Conservation (phyloP, 2,797 vertebrate species). For the Falco concolor region DNA sequence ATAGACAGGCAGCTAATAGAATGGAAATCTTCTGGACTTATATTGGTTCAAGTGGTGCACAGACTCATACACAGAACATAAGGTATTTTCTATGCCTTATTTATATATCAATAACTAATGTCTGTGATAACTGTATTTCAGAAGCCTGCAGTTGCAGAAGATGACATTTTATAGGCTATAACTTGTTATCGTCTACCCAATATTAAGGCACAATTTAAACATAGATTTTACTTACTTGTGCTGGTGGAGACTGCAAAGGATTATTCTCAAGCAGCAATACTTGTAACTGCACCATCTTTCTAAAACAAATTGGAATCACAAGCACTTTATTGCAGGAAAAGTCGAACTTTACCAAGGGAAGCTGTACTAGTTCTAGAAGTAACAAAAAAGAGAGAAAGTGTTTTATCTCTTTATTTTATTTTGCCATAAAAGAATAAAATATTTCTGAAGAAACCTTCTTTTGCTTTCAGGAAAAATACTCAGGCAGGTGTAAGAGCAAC, state of each 20-base stretch:
- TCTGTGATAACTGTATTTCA: neutral
- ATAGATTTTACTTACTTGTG: conserved; percentile 80
- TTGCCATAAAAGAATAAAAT: neutral
- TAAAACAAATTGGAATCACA: conserved; percentile 89
- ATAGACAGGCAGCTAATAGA: neutral
- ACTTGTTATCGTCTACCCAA: neutral
- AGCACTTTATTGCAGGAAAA: conserved; percentile 97
- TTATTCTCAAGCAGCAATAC: conserved; percentile 90
- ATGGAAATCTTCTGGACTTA: neutral
- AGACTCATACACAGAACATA: neutral
- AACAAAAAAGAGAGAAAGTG: conserved; percentile 10
- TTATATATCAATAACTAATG: neutral
- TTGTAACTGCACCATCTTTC: conserved; percentile 90
- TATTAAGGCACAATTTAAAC: neutral
- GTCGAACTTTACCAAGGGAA: conserved; percentile 94
- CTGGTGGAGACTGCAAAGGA: conserved; percentile 92
- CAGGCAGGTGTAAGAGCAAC: neutral
- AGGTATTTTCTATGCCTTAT: neutral
- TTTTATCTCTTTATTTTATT: neutral
- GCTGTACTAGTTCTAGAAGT: conserved; percentile 85
- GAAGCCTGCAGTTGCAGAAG: neutral
- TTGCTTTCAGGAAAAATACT: neutral
- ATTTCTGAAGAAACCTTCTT: neutral
- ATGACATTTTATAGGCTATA: neutral
- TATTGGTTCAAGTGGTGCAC: neutral